Evolutionary conservation across 2,113 vertebrate genomes (phyloP).

Genomic region (Megaceryle maxima): DNA sequence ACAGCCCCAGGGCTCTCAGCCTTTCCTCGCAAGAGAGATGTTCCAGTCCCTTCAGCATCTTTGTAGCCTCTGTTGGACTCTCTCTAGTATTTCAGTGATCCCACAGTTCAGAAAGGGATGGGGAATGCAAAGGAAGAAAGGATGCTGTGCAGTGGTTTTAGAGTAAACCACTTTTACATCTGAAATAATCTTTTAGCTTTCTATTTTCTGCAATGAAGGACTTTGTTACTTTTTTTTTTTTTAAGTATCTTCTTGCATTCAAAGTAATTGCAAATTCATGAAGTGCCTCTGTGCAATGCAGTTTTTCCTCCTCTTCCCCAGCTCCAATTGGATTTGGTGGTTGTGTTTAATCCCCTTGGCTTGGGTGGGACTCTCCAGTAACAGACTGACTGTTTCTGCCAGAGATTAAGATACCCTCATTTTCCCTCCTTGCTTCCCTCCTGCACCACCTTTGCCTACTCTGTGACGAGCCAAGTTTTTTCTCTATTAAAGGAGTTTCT

Average conservation of each 20-base stretch:
- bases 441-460: slow-evolving; percentile 13
- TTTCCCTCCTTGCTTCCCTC: slow-evolving; percentile 40
- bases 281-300: neutral
- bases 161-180: neutral
- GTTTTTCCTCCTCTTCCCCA: neutral
- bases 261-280: neutral
- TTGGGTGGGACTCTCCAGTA: neutral
- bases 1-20: too few relatives aligned
- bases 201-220: neutral
- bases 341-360: slow-evolving; percentile 18
- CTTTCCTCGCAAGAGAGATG: too few relatives aligned
- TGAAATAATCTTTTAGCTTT: neutral
- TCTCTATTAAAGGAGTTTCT: neutral
- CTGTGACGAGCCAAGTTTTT: neutral
- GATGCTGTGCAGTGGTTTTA: neutral
- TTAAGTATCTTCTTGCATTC: neutral
- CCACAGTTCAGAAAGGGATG: neutral
- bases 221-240: neutral
- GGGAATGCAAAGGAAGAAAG: neutral
- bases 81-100: neutral
- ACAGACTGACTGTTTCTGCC: neutral
- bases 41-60: too few relatives aligned
- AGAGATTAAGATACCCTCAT: slow-evolving; percentile 11
- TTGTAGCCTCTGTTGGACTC: too few relatives aligned
- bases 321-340: neutral